These are phyloP conservation scores for Epizoanthus rinbou DNA, from an alignment of 92 coral and sea anemone species.

Conservation along the genomic window DNA sequence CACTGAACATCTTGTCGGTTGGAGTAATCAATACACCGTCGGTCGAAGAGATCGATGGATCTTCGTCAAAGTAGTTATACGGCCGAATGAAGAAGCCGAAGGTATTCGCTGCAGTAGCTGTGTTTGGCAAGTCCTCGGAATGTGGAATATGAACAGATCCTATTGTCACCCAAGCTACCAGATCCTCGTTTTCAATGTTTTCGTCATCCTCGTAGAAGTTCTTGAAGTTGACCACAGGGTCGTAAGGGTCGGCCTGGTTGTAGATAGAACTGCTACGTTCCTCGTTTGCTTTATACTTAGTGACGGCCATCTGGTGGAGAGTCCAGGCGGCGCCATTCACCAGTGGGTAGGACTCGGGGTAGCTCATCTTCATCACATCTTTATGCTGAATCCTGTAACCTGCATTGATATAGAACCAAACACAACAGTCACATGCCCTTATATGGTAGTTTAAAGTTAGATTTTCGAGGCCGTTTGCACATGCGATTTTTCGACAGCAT, in stretches of 20 bases:
- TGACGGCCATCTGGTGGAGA: slow-evolving; percentile 68
- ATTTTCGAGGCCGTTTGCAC: no score
- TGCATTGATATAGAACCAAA: neutral
- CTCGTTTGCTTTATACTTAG: slow-evolving; percentile 60
- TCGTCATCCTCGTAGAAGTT: slow-evolving; percentile 57
- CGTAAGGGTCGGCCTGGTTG: slow-evolving; percentile 70
- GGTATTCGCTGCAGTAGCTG: slow-evolving; percentile 66
- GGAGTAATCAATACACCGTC: slow-evolving; percentile 78
- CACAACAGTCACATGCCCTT: neutral
- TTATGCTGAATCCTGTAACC: slow-evolving; percentile 66
- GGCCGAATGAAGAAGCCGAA: slow-evolving; percentile 85
- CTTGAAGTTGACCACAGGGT: slow-evolving; percentile 71
- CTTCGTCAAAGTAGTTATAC: slow-evolving; percentile 87
- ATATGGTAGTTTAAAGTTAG: no score
- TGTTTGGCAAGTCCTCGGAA: slow-evolving; percentile 81
- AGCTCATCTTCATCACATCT: slow-evolving; percentile 68
- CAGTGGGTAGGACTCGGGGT: slow-evolving; percentile 61
- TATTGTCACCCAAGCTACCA: slow-evolving; percentile 77
- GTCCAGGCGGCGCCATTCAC: slow-evolving; percentile 81
- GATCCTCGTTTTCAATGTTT: slow-evolving; percentile 52
- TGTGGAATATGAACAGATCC: slow-evolving; percentile 76
- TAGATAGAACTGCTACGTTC: slow-evolving; percentile 70
- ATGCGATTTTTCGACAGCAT: no score
- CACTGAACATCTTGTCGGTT: slow-evolving; percentile 24
- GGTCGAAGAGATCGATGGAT: slow-evolving; percentile 79